Evolutionary conservation across 2,797 vertebrate genomes (phyloP), one percentile per base, ranked within the genome.

Genomic region (Staurois parvus): DNA sequence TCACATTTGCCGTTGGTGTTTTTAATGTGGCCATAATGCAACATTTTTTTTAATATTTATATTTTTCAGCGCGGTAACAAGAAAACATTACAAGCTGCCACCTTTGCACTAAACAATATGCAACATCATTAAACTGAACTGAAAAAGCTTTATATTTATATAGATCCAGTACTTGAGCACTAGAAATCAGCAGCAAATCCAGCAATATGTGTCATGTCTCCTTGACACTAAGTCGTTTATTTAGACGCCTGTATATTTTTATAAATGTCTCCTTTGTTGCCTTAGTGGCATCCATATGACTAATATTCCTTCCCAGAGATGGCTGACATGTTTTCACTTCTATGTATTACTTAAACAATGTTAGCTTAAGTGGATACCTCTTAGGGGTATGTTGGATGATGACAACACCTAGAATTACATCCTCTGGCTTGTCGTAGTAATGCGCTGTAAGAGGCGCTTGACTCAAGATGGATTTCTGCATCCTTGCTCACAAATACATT

Each of bases 131-230:
- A 59, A 0, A 24, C 52, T 24, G 21, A 59, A 10, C 21, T 1
- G 19, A 5, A 59, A 24, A 59, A 24, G 7, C 52, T n/a, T 59
- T 59, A 24, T 19, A 15, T 56, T 17, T 19, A 26, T 24, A 64
- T 40, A 12, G 34, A 77, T 26, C 30, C 52, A 24, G 7, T 56
- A 70, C 93, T 93, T 34, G 45, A 59, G 29, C 42, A 26, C 17
- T 67, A 24, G 34, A 48, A 59, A 59, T 64, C n/a, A 8, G n/a
- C n/a, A 8, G n/a, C 29, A 28, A 7, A 29, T 2, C 28, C 19
- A 87, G 91, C 89, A 92, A 93, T 93, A 72, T 84, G 91, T 93
- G 93, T 59, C 26, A 72, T 78, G 73, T 70, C 45, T 40, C 6
- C 15, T 29, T 70, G 67, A 72, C 74, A 77, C 32, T 7, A 15